A percentile compares a stretch with the other conserved stretches of the same genome.
Evolutionary conservation across 2,113 vertebrate genomes (phyloP).

Genomic region (Ceuthmochares aereus): DNA sequence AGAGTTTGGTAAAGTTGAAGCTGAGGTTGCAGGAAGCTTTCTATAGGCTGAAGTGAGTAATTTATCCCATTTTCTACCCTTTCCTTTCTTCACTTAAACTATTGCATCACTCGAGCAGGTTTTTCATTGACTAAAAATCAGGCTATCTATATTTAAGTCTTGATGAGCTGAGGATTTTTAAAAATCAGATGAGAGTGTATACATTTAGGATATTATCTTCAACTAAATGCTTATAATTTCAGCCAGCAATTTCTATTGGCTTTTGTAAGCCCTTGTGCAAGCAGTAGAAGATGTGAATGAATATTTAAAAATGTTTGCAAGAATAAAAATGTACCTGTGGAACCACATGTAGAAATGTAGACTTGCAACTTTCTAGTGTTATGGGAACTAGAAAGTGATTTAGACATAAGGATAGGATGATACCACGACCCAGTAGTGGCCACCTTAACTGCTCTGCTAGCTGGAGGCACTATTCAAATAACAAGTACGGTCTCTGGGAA

Average conservation of each 20-base stretch:
- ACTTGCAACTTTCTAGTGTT: not conserved
- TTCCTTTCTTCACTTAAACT: not conserved
- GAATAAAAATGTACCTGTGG: not conserved
- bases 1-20: not conserved
- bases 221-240: not conserved
- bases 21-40: not conserved
- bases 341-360: not conserved
- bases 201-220: not conserved
- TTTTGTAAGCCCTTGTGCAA: not conserved
- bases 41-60: not conserved
- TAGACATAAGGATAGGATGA: not conserved
- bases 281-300: not conserved
- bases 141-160: not conserved
- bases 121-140: not conserved
- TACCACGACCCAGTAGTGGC: accelerated
- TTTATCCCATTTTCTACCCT: not conserved
- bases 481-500: not conserved
- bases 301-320: not conserved
- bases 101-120: not conserved
- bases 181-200: not conserved
- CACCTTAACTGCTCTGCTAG: not conserved
- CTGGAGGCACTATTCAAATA: not conserved
- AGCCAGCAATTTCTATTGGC: not conserved
- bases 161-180: not conserved
- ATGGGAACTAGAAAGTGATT: not conserved